Percentiles rank a stretch among this genome's conserved stretches.
Evolutionary conservation across 2,888 invertebrate species (phyloP).

Genomic region (Drosophila macrospina): DNA sequence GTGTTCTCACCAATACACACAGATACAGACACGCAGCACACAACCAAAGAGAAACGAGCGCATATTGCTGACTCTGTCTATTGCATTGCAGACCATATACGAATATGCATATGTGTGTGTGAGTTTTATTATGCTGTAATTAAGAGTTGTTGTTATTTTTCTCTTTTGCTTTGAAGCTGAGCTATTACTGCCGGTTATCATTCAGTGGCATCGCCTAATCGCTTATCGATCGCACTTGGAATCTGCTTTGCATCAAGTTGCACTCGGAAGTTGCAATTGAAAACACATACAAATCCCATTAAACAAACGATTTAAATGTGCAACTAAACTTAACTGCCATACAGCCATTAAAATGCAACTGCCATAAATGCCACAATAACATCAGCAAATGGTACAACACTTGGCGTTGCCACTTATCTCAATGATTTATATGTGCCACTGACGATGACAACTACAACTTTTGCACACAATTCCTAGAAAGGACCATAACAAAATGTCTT

Average conservation of each 20-base stretch:
- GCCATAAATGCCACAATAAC: conserved; percentile 42
- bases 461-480: conserved; percentile 51
- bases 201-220: conserved; percentile 72
- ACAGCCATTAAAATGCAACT: conserved; percentile 23
- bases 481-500: conserved; percentile 53
- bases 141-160: conserved; percentile 52
- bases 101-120: conserved; percentile 32
- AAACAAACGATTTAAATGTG: conserved; percentile 30
- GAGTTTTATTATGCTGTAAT: conserved; percentile 68
- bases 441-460: conserved; percentile 38
- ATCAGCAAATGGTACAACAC: conserved; percentile 9
- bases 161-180: conserved; percentile 56
- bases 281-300: conserved; percentile 33
- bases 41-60: conserved; percentile 11
- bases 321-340: conserved; percentile 23
- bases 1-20: conserved; percentile 48
- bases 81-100: background rate
- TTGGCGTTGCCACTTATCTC: conserved; percentile 56
- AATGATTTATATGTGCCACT: conserved; percentile 62
- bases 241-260: conserved; percentile 38
- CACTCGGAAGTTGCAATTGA: conserved; percentile 40
- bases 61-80: conserved; percentile 57
- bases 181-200: conserved; percentile 72
- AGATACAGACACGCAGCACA: conserved; percentile 11
- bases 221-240: conserved; percentile 40